Conservation (phyloP, 2,113 vertebrate species). For the Equus quagga region DNA sequence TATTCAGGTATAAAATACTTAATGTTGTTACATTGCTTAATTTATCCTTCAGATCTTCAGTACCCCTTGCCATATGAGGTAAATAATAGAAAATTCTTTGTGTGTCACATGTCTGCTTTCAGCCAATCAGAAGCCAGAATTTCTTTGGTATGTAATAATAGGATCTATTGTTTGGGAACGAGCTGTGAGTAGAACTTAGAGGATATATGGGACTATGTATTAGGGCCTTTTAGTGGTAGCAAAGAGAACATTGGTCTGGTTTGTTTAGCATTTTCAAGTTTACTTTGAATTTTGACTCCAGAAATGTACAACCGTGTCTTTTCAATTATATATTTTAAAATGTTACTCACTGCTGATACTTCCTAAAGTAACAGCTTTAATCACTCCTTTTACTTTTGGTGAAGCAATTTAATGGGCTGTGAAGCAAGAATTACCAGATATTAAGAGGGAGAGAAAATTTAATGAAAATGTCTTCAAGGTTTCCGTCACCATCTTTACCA, state of each 20-base stretch:
- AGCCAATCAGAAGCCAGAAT: conserved; percentile 77
- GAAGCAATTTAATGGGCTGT: conserved; percentile 60
- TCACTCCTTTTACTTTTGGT: conserved; percentile 60
- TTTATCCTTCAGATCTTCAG: not conserved
- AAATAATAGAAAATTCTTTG: conserved; percentile 72
- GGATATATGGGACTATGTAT: not conserved
- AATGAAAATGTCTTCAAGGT: conserved; percentile 77
- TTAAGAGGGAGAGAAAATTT: conserved; percentile 56
- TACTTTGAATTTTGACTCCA: conserved; percentile 30
- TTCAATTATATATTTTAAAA: conserved; percentile 62
- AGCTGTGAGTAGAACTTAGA: conserved; percentile 32
- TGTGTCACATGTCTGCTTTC: conserved; percentile 31
- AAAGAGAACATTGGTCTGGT: conserved; percentile 57
- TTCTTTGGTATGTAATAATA: conserved; percentile 73
- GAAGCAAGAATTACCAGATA: conserved; percentile 17
- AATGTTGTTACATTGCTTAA: not conserved
- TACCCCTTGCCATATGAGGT: conserved; percentile 57
- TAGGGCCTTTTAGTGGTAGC: conserved; percentile 38
- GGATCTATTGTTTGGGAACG: conserved; percentile 56
- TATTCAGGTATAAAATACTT: not conserved
- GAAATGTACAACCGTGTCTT: conserved; percentile 45
- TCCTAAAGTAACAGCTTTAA: conserved; percentile 47
- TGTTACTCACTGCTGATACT: conserved; percentile 46
- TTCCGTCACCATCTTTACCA: conserved; percentile 68
- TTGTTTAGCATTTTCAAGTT: conserved; percentile 41